Base-by-base conservation (phyloP, 2,113 vertebrate species). In the Haemorhous mexicanus region DNA sequence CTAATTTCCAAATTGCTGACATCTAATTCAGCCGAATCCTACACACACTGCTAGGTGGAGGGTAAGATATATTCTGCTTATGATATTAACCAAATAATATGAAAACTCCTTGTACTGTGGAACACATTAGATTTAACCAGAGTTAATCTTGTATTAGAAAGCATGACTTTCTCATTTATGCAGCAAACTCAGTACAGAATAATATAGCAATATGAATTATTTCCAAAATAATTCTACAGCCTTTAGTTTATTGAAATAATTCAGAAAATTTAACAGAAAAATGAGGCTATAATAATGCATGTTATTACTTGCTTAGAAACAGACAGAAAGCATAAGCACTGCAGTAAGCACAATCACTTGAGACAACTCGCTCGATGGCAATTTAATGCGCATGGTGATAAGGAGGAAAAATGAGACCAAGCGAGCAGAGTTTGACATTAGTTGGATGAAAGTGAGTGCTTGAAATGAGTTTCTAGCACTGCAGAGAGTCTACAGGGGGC, bases 231-330 rank as follows among this genome's bases (percentile, higher is more conserved):
- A 43, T 49, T 68, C 70, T 30, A 4, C 47, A 44, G 4, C 21
- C 44, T 50, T 75, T 46, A 68, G 43, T 87, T 87, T 59, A 89
- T 19, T 87, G 33, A 82, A 89, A 82, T 59, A 93, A 67, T 82
- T 81, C 55, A 70, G 37, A 30, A 81, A 84, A 78, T 50, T 41
- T 39, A 50, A 70, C 52, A 91, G 24, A 33, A 70, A 90, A 87
- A 64, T 73, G 23, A 58, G 9, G 24, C 37, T 39, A 23, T 43
- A 41, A 53, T 66, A 30, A 26, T 50, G 10, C 7, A 12, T 76
- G 66, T n/a, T 47, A 47, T 43, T 85, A 56, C 41, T 68, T 81
- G 6, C 0, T 0, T 49, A 70, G 59, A 18, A 80, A 15, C 23
- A 88, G 16, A 26, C 35, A 74, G 30, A 43, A 75, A 73, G 8